phyloP scores from a whole-genome alignment of 2,888 invertebrate genomes.

The Mimumesa dahlbomi region DNA sequence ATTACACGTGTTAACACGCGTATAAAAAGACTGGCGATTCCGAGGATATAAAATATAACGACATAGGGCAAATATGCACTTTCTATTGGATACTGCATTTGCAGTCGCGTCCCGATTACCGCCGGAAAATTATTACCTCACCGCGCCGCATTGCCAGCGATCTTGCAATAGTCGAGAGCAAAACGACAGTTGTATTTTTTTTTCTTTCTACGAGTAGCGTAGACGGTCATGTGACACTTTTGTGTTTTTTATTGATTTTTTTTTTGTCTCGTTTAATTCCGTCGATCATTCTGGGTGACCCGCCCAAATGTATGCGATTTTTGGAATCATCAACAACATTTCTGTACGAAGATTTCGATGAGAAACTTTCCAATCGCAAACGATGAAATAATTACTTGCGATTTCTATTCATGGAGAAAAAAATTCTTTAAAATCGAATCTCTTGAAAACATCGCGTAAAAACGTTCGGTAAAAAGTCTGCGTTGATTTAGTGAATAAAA shows the following conservation, averaged over 20 bases:
- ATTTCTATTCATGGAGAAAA: no score
- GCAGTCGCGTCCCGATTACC: constrained; percentile 62
- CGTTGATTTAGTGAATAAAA: no score
- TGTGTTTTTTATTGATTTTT: background rate
- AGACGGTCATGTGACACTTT: background rate
- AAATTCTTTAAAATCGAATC: no score
- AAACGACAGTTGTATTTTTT: no score
- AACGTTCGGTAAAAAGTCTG: no score
- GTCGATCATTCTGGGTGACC: no score
- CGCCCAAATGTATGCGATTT: no score
- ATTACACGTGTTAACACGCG: constrained; percentile 6
- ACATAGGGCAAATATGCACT: constrained; percentile 48
- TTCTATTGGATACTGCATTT: constrained; percentile 53
- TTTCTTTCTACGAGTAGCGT: constrained; percentile 28
- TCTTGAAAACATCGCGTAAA: no score
- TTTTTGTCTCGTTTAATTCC: background rate
- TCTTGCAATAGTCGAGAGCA: constrained; percentile 59
- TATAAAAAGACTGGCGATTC: constrained; percentile 21
- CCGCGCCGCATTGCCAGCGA: constrained; percentile 30
- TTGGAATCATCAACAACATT: no score
- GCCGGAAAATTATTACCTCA: constrained; percentile 63
- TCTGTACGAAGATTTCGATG: no score
- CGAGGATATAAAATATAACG: constrained; percentile 50
- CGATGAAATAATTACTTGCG: no score
- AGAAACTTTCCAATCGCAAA: no score